These are phyloP conservation scores for Eunapius fragilis DNA, from an alignment of 37 sponge, comb jelly and placozoan genomes.

Conservation along the genomic window DNA sequence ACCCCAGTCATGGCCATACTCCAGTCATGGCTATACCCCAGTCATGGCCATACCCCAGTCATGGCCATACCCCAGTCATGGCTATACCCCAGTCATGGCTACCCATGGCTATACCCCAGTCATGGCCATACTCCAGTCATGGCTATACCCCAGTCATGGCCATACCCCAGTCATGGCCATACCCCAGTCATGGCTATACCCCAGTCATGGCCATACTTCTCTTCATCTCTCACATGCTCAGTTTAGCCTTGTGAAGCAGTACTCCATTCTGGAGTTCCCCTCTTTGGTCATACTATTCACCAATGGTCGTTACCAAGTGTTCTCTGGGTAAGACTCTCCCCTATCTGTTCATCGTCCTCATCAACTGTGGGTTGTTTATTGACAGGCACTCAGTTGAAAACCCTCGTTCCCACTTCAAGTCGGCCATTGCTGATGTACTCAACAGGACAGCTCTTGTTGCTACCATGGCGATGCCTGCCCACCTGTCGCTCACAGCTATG, in stretches of 20 bases:
- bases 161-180: no score
- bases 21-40: no score
- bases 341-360: not conserved
- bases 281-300: constrained; percentile 32
- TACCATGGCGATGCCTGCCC: not conserved
- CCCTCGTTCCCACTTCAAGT: not conserved
- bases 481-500: not conserved
- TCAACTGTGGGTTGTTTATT: not conserved
- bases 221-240: not conserved
- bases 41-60: no score
- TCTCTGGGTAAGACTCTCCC: constrained; percentile 46
- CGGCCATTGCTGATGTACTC: not conserved
- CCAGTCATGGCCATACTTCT: not conserved
- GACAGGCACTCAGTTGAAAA: not conserved
- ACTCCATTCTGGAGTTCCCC: constrained; percentile 53
- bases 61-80: no score
- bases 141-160: no score
- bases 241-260: constrained; percentile 41
- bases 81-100: no score
- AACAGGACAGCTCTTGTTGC: not conserved
- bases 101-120: no score
- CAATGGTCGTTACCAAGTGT: constrained; percentile 17
- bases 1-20: no score
- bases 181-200: no score
- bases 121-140: no score